A percentile compares a stretch with the other conserved stretches of the same genome.
These are phyloP conservation scores for Danaus plexippus DNA, from an alignment of 1,140 invertebrate genomes.

Conservation along the genomic window DNA sequence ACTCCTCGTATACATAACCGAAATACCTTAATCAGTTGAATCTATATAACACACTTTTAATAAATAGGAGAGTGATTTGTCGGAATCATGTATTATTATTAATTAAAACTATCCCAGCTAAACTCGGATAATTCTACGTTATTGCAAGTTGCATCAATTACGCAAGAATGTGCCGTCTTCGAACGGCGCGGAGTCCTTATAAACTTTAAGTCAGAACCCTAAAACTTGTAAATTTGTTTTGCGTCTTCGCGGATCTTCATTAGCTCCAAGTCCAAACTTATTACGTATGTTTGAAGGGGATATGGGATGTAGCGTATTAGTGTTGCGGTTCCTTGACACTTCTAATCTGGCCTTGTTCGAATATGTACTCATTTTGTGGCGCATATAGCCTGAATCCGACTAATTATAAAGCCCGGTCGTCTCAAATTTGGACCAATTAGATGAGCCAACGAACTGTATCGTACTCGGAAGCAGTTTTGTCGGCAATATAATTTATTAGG, in stretches of 20 bases:
- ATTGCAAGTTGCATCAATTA: conserved; percentile 45
- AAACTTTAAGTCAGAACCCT: conserved; percentile 47
- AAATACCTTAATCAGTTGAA: conserved; percentile 2
- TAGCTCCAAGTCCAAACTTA: conserved; percentile 57
- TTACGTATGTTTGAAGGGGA: conserved; percentile 49
- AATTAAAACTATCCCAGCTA: too few relatives aligned
- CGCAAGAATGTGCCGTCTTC: conserved; percentile 55
- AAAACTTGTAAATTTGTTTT: conserved; percentile 56
- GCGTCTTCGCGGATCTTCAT: conserved; percentile 56
- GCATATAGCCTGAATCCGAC: conserved; percentile 51
- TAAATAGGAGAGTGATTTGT: too few relatives aligned
- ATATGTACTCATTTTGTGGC: conserved; percentile 55
- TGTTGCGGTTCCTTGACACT: conserved; percentile 42
- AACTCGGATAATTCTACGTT: too few relatives aligned
- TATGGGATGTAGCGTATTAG: conserved; percentile 29
- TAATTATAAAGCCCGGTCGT: conserved; percentile 63
- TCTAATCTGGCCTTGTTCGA: conserved; percentile 48
- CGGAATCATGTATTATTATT: too few relatives aligned
- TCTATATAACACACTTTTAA: not conserved
- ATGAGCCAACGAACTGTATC: conserved; percentile 67
- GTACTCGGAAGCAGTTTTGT: conserved; percentile 66
- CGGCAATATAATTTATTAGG: conserved; percentile 71
- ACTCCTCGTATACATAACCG: not conserved
- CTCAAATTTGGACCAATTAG: conserved; percentile 68
- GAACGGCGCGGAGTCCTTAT: conserved; percentile 32